These are phyloP conservation scores for Sturmia bella DNA, from an alignment of 2,888 invertebrate genomes.

Conservation along the genomic window DNA sequence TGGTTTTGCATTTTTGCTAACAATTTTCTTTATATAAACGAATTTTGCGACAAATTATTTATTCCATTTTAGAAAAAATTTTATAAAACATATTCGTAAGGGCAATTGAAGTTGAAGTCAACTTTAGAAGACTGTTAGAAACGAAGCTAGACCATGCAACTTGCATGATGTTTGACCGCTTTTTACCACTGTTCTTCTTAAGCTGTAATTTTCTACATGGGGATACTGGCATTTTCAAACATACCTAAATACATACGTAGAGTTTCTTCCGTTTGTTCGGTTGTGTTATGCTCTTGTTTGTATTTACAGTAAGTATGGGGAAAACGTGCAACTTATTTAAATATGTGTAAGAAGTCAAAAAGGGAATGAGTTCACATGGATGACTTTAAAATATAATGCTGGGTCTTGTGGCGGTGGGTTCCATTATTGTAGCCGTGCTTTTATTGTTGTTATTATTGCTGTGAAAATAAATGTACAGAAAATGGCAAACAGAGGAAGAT, in stretches of 20 bases:
- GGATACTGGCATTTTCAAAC: too few relatives aligned
- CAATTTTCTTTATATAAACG: too few relatives aligned
- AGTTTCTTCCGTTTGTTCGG: neutral
- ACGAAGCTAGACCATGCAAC: neutral
- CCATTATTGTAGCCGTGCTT: slow-evolving; percentile 11
- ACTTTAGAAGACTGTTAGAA: too few relatives aligned
- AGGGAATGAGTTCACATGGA: slow-evolving; percentile 5
- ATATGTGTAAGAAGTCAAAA: slow-evolving; percentile 22
- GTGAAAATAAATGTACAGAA: neutral
- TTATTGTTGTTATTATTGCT: slow-evolving; percentile 37
- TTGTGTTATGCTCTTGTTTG: slow-evolving; percentile 14
- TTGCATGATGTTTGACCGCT: too few relatives aligned
- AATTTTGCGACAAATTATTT: too few relatives aligned
- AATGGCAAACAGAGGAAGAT: slow-evolving; percentile 4
- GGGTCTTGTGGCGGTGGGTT: slow-evolving; percentile 53
- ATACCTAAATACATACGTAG: too few relatives aligned
- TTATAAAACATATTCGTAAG: too few relatives aligned
- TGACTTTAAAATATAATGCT: slow-evolving; percentile 44
- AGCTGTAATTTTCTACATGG: too few relatives aligned
- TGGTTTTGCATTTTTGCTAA: too few relatives aligned
- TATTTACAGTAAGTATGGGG: slow-evolving; percentile 36
- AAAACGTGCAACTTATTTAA: slow-evolving; percentile 63
- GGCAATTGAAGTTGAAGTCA: too few relatives aligned
- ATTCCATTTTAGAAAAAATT: too few relatives aligned
- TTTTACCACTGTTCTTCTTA: too few relatives aligned